Base-by-base conservation (phyloP, 2,888 invertebrate genomes). In the Scaptomyza cyrtandrae region DNA sequence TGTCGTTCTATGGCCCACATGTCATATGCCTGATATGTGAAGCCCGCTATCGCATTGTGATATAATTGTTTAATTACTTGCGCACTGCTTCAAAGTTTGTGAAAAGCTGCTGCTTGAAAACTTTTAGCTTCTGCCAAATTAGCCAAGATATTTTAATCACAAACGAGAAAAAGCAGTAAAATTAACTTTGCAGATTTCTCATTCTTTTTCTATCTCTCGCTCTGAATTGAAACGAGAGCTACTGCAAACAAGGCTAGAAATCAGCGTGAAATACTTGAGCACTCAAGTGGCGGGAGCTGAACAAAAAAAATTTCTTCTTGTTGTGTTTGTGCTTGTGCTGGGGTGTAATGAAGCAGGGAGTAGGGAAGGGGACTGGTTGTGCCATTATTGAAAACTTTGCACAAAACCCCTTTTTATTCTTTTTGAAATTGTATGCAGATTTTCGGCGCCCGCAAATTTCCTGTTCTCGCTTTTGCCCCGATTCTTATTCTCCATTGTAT, bases 241-340 rank as follows among this genome's bases (percentile, higher is more conserved):
- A 56, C 56, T 24, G 56, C 62, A 68, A 79, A 75, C 65, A 53
- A 39, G 52, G 56, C 72, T 70, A 78, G 71, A 81, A 86, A 85
- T 89, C 80, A 77, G 79, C 78, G 80, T 89, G 86, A 89, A 86
- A 87, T 80, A 83, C 87, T 90, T 88, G 81, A 81, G 82, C 75
- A 71, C 71, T 88, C 80, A 88, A 90, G 90, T 78, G 71, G 77
- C 74, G 77, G 67, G 76, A 77, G 71, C 75, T 64, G 69, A 68
- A 71, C 65, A 76, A 72, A 75, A 75, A 78, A 19, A 19, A 19
- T 77, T 75, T 75, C 13, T 35, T 35, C 39, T 41, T 49, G 44
- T 45, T 48, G 49, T 14, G n/a, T 14, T 7, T 19, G n/a, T 3
- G 50, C n/a, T 14, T 16, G 44, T 7, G 13, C 6, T 24, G 6